These are phyloP conservation scores for Diarsia mendica DNA, from an alignment of 2,888 invertebrate genomes.

Conservation along the genomic window DNA sequence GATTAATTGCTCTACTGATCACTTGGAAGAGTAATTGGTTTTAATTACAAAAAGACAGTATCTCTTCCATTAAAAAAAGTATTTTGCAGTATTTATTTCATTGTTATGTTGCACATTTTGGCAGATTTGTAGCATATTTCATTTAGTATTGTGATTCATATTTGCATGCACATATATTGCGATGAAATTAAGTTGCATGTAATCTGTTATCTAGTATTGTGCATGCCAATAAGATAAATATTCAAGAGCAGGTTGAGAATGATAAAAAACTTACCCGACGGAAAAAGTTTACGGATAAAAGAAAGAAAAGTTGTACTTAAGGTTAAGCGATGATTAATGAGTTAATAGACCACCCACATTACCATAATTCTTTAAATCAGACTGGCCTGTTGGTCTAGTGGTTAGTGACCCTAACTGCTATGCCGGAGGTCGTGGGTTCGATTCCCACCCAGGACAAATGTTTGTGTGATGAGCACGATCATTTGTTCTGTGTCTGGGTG, in stretches of 20 bases:
- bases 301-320: background rate
- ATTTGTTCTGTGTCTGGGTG: too few species aligned
- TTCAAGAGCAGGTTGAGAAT: too few species aligned
- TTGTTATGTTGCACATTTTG: background rate
- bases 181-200: background rate
- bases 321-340: constrained; percentile 23
- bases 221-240: background rate
- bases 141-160: background rate
- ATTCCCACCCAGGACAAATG: too few species aligned
- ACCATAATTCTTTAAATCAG: constrained; percentile 4
- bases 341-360: background rate
- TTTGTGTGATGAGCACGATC: too few species aligned
- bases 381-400: too few species aligned
- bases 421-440: too few species aligned
- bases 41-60: too few species aligned
- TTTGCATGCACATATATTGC: background rate
- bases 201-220: background rate
- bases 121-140: background rate
- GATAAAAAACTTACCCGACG: background rate
- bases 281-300: background rate
- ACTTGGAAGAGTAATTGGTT: background rate
- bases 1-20: background rate
- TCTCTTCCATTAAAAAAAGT: too few species aligned
- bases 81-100: too few species aligned
- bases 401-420: too few species aligned